Conservation (phyloP, 2,113 vertebrate species). For the Pseudolaguvia tuberculata region DNA sequence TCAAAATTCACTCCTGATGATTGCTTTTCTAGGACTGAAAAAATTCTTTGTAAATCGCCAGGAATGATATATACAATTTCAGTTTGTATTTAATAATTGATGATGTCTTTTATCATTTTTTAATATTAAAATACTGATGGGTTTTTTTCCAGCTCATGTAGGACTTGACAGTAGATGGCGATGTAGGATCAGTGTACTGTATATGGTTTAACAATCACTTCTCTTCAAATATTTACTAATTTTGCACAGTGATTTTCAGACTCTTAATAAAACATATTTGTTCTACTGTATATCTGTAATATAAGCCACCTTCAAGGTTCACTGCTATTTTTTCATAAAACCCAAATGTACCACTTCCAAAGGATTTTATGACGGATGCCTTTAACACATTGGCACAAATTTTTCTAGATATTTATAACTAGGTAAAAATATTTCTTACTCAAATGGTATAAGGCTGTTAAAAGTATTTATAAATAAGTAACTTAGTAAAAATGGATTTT, state of each 20-base stretch:
- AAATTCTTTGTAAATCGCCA: no score
- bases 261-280: constrained; percentile 31
- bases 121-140: constrained; percentile 15
- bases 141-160: not conserved
- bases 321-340: not conserved
- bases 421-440: no score
- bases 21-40: not conserved
- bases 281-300: constrained; percentile 3
- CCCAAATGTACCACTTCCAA: no score
- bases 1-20: not conserved
- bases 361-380: no score
- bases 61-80: constrained; percentile 12
- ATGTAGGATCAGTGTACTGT: constrained; percentile 30
- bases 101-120: constrained; percentile 29
- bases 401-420: no score
- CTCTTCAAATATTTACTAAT: constrained; percentile 25
- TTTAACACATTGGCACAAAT: no score
- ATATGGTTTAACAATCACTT: constrained; percentile 31
- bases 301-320: constrained; percentile 5
- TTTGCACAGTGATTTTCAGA: constrained; percentile 23
- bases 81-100: constrained; percentile 52
- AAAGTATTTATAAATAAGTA: no score
- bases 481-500: no score
- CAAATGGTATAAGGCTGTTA: no score
- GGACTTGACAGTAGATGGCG: constrained; percentile 47